Conservation (phyloP, 2,113 vertebrate species). For the Engraulis encrasicolus region DNA sequence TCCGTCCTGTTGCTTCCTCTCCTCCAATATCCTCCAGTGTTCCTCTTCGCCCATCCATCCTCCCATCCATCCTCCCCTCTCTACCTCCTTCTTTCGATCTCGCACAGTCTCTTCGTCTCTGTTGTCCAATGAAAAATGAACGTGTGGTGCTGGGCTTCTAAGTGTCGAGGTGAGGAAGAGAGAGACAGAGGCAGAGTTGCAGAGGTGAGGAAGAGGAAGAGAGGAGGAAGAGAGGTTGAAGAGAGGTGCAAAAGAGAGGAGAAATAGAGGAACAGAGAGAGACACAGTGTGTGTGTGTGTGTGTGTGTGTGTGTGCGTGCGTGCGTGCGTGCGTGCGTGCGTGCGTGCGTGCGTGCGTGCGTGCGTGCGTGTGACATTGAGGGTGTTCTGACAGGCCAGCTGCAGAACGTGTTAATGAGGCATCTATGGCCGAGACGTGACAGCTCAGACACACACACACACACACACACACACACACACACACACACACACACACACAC, state of each 20-base stretch:
- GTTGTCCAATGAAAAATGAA: constrained; percentile 9
- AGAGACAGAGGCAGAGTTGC: too few species aligned
- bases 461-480: not conserved
- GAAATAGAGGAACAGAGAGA: too few species aligned
- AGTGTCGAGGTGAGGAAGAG: not conserved
- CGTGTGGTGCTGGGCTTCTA: not conserved
- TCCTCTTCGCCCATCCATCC: too few species aligned
- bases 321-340: too few species aligned
- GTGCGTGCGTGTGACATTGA: not conserved
- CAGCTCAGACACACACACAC: not conserved
- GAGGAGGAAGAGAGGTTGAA: not conserved
- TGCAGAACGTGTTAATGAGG: constrained; percentile 10
- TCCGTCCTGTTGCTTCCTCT: too few species aligned
- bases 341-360: too few species aligned
- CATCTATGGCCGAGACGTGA: not conserved
- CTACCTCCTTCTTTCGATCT: too few species aligned
- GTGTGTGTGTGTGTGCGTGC: too few species aligned
- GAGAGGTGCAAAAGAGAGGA: not conserved
- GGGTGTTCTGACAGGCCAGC: not conserved
- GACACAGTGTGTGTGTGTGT: too few species aligned
- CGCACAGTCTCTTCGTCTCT: too few species aligned
- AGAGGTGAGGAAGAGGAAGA: not conserved
- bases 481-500: not conserved
- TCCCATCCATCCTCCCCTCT: too few species aligned
- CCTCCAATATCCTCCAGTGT: too few species aligned